Evolutionary conservation across 35 echinoderm and acorn worm genomes (phyloP), one percentile per base, ranked within the genome.

Genomic region (Lytechinus pictus): DNA sequence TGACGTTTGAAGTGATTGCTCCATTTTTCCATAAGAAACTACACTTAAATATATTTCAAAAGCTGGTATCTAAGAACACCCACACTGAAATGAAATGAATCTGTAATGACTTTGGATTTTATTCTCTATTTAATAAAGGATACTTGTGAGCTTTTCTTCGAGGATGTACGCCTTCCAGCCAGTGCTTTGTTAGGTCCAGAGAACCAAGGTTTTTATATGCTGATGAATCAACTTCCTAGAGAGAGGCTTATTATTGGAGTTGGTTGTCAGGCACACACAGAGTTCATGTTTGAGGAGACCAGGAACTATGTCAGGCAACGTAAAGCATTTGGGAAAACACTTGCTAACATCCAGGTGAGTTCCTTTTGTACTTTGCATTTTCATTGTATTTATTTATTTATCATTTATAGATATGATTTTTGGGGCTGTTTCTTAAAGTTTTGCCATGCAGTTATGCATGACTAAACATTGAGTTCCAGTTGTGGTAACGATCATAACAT

Each of bases 241-340:
- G 98, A 99, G 89, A 53, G 98, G 14, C 86, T 99, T 28, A 87
- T 97, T 1, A 88, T 97, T 14, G 94, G 57, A 3, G 92, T 91
- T 16, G 54, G 28, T 52, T 57, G 27, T 2, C 94, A 96, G 33
- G 79, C 79, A 0, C 94, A 97, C 53, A 57, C 91, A 0, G 98
- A 99, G 55, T 95, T 27, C 58, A 96, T 99, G 95, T 99, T 99
- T 95, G 98, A 99, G 87, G 86, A 94, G 27, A 99, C 98, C 0
- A 95, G 98, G 53, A 96, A 93, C 54, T 99, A 99, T 94, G 95
- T 99, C 58, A 92, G 88, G 27, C 89, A 97, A 24, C 28, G 98
- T 21, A 99, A 99, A 51, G 98, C 98, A 13, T 99, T 99, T 89
- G 98, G 98, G 9, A 97, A 96, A 58, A 96, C 98, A 3, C 55